These are phyloP conservation scores for Rousettus leschenaultii DNA, from an alignment of 2,113 vertebrate genomes.

Conservation along the genomic window DNA sequence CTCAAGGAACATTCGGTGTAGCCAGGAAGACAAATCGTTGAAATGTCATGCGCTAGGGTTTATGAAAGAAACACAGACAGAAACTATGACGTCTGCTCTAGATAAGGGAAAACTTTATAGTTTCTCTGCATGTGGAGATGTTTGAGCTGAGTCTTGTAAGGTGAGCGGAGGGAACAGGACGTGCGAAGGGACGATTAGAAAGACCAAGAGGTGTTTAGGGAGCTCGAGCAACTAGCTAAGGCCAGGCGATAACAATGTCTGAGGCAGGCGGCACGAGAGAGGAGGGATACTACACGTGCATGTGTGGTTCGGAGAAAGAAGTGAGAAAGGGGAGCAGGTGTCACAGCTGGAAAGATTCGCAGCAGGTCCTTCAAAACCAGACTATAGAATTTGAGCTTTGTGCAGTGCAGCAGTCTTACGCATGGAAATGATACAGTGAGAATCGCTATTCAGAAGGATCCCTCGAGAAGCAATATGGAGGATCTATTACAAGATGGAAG, in stretches of 20 bases:
- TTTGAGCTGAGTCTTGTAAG: not conserved
- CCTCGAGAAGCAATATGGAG: too few species aligned
- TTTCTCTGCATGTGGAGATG: not conserved
- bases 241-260: not conserved
- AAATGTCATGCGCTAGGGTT: not conserved
- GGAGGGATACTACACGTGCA: not conserved
- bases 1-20: not conserved
- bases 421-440: too few species aligned
- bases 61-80: not conserved
- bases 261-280: not conserved
- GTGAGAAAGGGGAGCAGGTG: too few species aligned
- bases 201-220: not conserved
- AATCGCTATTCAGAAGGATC: too few species aligned
- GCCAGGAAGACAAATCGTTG: not conserved
- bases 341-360: not conserved
- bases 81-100: not conserved
- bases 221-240: not conserved
- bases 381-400: too few species aligned
- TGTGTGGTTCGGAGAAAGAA: fast-evolving
- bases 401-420: too few species aligned
- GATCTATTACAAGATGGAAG: too few species aligned
- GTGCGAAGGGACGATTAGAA: not conserved
- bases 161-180: not conserved
- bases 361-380: too few species aligned
- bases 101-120: not conserved